Evolutionary conservation across 92 coral and sea anemone genomes (phyloP), one percentile per base, ranked within the genome.

Genomic region (Muricea muricata): DNA sequence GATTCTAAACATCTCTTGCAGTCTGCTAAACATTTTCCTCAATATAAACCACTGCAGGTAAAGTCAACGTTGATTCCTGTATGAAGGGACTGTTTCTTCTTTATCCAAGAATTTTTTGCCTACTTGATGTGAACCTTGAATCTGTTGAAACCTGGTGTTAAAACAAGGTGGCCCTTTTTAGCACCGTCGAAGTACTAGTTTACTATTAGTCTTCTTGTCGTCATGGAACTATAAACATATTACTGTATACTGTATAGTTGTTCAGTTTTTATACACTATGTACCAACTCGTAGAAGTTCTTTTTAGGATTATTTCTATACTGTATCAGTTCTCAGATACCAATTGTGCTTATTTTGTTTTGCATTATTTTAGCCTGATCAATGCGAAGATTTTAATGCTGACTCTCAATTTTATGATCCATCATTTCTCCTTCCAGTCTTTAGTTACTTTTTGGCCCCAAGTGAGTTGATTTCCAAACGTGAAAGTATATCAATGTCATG

Each of bases 351-450:
- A 45, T 45, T 73, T 20, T 21, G 14, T 39, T 46, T 50, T 18
- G 28, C 32, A 24, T 56, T 13, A 52, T 56, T 78, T 20, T 35
- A 78, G 83, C 71, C 83, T 26, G 70, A 28, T 11, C 14, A 0
- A 0, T 76, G 66, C 47, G 58, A 42, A 55, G 37, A 56, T 32
- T 41, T 35, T 28, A 71, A 33, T 20, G 55, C 21, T 4, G 66
- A 26, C 30, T 71, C 83, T 12, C 85, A 81, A 24, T 39, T 77
- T 47, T 96, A 93, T 80, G 99, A 96, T 47, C 99, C 99, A 11
- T 92, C 94, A 13, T 96, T 96, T 69, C 87, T 96, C n/a, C 57
- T 96, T 39, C 99, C 99, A 39, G 67, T 94, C 3, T 96, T 96
- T 65, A 92, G 98, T 63, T 90, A 88, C 61, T 82, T 96, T 45